Evolutionary conservation across 2,888 invertebrate genomes (phyloP), one percentile per base, ranked within the genome.

Genomic region (Dromius quadrimaculatus): DNA sequence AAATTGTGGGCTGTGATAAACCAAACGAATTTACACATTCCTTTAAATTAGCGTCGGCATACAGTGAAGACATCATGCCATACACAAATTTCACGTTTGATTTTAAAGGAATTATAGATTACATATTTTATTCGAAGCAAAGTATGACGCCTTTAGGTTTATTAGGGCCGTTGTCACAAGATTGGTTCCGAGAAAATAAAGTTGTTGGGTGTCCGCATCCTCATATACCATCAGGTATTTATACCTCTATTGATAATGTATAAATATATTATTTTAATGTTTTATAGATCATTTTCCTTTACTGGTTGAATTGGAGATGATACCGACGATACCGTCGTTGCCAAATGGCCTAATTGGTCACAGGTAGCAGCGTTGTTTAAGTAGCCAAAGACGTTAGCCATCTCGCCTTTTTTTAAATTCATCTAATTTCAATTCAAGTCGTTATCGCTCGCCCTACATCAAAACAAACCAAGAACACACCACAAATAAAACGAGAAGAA

Each of bases 41-140:
- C 85, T 97, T 98, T 85, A 93, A 95, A 80, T 88, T 99, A 76
- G 93, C 95, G 72, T 95, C 95, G 73, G 97, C 98, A 70, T 98
- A 98, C 84, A 93, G 93, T 82, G 93, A 94, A 81, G 93, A 95
- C 80, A 93, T 96, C 78, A 97, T 99, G 94, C 95, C 96, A 74
- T 97, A 94, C 82, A 98, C 98, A 74, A 99, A 99, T 84, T 98
- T 97, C 84, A 99, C 99, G 93, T 96, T 95, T 85, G 98, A 99
- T 84, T 99, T 99, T 86, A 97, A 98, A 85, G 99, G 98, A 77
- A 96, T 98, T 82, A 99, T 99, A 81, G 99, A 99, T 86, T 99
- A 99, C 88, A 97, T 99, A 83, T 98, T 99, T 87, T 97, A 95
- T 83, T 95, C 97, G 75, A 94, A 95, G 82, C 93, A 94, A 82